Percentiles rank a stretch among this genome's conserved stretches.
phyloP scores from a whole-genome alignment of 2,888 invertebrate genomes.

The Tachina lurida region DNA sequence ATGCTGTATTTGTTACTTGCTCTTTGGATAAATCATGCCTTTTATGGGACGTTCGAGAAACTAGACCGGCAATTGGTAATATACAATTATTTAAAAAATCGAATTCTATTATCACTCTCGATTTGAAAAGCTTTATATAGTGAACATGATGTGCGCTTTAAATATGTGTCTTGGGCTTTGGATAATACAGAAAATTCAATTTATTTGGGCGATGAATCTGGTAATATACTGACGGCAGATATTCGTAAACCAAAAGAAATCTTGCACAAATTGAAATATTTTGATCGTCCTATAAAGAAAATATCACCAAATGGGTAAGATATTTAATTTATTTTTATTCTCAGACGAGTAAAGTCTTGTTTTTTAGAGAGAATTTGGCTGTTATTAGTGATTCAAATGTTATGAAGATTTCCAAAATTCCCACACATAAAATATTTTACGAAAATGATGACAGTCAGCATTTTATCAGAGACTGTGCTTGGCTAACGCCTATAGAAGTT shows the following conservation, averaged over 20 bases:
- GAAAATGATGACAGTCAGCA: constrained; percentile 72
- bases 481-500: constrained; percentile 69
- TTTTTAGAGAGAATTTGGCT: constrained; percentile 72
- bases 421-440: constrained; percentile 69
- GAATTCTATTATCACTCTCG: background rate
- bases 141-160: constrained; percentile 73
- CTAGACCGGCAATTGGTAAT: constrained; percentile 77
- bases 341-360: background rate
- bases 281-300: constrained; percentile 74
- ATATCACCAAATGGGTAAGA: constrained; percentile 73
- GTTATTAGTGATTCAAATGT: constrained; percentile 74
- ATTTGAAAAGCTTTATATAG: constrained; percentile 70
- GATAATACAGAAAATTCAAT: constrained; percentile 66
- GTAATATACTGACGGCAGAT: constrained; percentile 72
- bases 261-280: constrained; percentile 67
- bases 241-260: constrained; percentile 72
- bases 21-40: constrained; percentile 77
- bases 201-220: constrained; percentile 75
- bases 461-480: constrained; percentile 74
- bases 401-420: constrained; percentile 71
- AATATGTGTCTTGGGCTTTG: constrained; percentile 73
- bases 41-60: constrained; percentile 77
- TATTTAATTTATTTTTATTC: background rate
- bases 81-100: constrained; percentile 9
- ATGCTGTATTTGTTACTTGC: constrained; percentile 75